Conservation (phyloP, 2,888 invertebrate genomes). For the Iphiclides podalirius region DNA sequence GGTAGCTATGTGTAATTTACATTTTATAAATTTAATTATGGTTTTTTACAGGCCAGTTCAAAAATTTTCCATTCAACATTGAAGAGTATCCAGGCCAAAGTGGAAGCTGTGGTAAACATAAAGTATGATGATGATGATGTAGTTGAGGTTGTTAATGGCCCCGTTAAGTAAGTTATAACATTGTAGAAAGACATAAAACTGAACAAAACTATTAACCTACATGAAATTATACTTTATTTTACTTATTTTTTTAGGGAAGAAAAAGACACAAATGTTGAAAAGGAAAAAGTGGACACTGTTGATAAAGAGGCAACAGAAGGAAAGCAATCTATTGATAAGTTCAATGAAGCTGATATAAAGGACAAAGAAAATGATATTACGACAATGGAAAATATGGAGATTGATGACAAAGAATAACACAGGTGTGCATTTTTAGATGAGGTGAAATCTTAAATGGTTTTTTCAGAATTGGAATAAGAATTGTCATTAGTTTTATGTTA, state of each 20-base stretch:
- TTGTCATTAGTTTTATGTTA: background rate
- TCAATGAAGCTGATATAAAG: constrained; percentile 8
- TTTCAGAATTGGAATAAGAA: background rate
- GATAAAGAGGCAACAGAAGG: constrained; percentile 12
- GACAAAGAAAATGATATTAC: constrained; percentile 31
- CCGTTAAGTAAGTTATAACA: constrained; percentile 48
- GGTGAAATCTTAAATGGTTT: background rate
- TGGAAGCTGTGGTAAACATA: constrained; percentile 79
- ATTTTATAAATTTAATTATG: too few species aligned
- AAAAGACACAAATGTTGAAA: constrained; percentile 39
- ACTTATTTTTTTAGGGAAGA: constrained; percentile 32
- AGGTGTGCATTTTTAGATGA: background rate
- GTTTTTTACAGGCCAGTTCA: constrained; percentile 81
- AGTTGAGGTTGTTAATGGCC: constrained; percentile 68
- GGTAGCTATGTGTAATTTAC: too few species aligned
- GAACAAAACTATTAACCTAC: too few species aligned
- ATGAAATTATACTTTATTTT: too few species aligned
- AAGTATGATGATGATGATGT: constrained; percentile 75
- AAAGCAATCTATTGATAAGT: constrained; percentile 15
- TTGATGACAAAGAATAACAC: constrained; percentile 36
- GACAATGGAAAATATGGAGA: constrained; percentile 36
- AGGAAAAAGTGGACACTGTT: constrained; percentile 25
- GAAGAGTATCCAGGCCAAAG: constrained; percentile 81
- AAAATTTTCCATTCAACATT: constrained; percentile 84
- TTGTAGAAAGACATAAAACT: background rate